These are phyloP conservation scores for Hydraecia micacea DNA, from an alignment of 2,888 invertebrate species.

Conservation along the genomic window DNA sequence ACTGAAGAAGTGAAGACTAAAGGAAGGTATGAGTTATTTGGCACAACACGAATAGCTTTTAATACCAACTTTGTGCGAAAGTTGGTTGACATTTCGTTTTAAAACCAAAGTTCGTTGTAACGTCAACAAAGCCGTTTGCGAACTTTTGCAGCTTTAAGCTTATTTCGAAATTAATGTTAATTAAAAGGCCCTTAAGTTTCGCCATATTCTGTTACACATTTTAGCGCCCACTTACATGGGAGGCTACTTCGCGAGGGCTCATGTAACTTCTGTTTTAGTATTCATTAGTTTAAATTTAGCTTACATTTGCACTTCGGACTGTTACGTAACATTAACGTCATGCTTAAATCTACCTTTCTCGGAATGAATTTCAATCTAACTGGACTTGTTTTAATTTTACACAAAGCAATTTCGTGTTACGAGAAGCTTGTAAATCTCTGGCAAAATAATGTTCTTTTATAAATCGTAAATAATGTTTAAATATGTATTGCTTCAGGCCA, in stretches of 20 bases:
- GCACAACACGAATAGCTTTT: conserved; percentile 10
- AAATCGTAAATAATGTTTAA: conserved; percentile 29
- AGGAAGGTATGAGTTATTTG: conserved; percentile 12
- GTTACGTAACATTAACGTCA: conserved; percentile 41
- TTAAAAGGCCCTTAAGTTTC: conserved; percentile 57
- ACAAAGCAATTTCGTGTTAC: conserved; percentile 39
- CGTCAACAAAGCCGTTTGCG: conserved; percentile 34
- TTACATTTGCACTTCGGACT: conserved; percentile 41
- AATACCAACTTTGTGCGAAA: conserved; percentile 26
- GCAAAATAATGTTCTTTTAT: conserved; percentile 30
- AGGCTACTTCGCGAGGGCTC: conserved; percentile 33
- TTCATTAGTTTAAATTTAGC: conserved; percentile 54
- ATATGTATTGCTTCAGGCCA: conserved; percentile 49
- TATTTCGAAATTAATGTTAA: conserved; percentile 62
- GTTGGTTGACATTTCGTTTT: conserved; percentile 41
- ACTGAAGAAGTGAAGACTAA: conserved; percentile 17
- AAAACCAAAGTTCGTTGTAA: conserved; percentile 49
- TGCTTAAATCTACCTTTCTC: conserved; percentile 40
- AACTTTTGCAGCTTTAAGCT: conserved; percentile 52
- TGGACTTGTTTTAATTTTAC: conserved; percentile 35
- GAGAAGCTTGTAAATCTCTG: conserved; percentile 34
- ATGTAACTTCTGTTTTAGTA: conserved; percentile 52
- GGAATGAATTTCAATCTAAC: conserved; percentile 43
- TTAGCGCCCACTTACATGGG: conserved; percentile 54
- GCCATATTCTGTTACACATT: conserved; percentile 56